Evolutionary conservation across 1,140 invertebrate species (phyloP).

Genomic region (Diplogasteroides magnus): DNA sequence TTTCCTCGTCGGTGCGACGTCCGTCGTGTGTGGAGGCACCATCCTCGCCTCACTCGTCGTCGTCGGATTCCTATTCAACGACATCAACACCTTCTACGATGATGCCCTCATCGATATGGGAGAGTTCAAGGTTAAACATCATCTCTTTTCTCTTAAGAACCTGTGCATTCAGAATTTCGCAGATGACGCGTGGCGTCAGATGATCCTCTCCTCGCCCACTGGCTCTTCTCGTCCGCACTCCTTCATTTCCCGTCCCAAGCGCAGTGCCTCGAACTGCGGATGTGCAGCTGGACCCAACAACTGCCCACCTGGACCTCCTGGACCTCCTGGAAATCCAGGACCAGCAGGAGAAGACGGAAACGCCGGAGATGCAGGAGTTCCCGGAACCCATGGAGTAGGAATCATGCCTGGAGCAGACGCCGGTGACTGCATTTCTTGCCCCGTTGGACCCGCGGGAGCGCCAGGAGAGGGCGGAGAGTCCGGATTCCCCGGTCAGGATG

Average conservation of each 20-base stretch:
- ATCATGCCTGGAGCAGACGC: conserved; percentile 1
- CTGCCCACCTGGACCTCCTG: conserved; percentile 23
- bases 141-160: not conserved
- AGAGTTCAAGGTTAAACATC: conserved; percentile 12
- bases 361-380: conserved; percentile 16
- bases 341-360: conserved; percentile 19
- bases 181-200: conserved; percentile 22
- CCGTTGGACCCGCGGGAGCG: conserved; percentile 23
- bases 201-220: not conserved
- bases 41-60: conserved; percentile 11
- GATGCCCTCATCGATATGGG: conserved; percentile 10
- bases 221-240: too few relatives aligned
- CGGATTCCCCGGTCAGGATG: conserved; percentile 26
- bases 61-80: conserved; percentile 12
- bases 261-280: not conserved
- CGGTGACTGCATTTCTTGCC: conserved; percentile 19
- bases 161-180: not conserved
- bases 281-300: not conserved
- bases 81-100: conserved; percentile 18
- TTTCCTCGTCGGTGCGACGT: conserved; percentile 6
- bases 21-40: conserved; percentile 2
- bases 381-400: conserved; percentile 14
- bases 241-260: not conserved
- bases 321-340: conserved; percentile 26
- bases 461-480: conserved; percentile 21